Base-by-base conservation (phyloP, 2,113 vertebrate genomes). In the Chitala chitala region DNA sequence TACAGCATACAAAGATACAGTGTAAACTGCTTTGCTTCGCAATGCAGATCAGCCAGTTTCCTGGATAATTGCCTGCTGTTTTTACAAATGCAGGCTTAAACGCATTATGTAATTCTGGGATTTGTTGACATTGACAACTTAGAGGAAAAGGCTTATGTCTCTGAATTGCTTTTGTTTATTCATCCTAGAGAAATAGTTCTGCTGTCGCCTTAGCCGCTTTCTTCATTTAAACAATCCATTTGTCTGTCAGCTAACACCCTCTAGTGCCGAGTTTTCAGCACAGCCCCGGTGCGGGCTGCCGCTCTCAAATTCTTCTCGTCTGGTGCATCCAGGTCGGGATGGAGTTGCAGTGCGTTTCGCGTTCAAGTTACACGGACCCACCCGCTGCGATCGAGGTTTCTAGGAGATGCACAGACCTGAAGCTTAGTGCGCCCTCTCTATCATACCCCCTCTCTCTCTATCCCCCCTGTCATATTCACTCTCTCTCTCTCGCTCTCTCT, bases 171-270 rank as follows among this genome's bases (percentile, higher is more conserved):
- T 54, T 54, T 6, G 44, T 12, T 46, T 46, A 6, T 46, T 12
- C 44, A 6, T 46, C 44, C 44, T 46, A 46, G 12, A 46, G 44
- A 46, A 46, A 12, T 12, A 12, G 44, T 5, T 46, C 33, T 17
- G 15, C 36, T 1, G 13, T 20, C 33, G 6, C 1, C 6, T 17
- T 63, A 29, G n/a, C 31, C 58, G 12, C 29, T 61, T 20, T 20
- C 31, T 15, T 31, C 13, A 51, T 3, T 36, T 46, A 29, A 75
- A 48, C 74, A 33, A 63, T 71, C 76, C 80, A 77, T 88, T 88
- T 80, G 85, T 86, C 92, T 90, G 92, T 93, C 90, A 64, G 82
- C 92, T 87, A 91, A 85, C 93, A 85, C 94, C 94, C 94, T 91
- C 94, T 95, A 96, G 94, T 88, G 94, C 91, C 80, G 76, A 88